Conservation (phyloP, 2,797 vertebrate genomes). For the Parambassis ranga region DNA sequence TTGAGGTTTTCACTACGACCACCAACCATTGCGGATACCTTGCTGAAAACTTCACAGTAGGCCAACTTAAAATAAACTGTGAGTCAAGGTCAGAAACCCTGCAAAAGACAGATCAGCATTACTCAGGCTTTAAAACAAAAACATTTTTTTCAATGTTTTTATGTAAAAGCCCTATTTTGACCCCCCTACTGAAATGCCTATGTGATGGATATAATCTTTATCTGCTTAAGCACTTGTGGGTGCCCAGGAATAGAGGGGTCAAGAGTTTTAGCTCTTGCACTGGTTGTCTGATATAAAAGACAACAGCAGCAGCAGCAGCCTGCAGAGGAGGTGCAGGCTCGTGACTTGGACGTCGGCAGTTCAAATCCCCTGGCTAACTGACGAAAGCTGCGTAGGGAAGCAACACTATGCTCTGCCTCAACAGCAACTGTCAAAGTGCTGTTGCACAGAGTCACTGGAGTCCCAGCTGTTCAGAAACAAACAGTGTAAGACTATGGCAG, state of each 20-base stretch:
- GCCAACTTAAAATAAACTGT: constrained; percentile 19
- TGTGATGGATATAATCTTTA: constrained; percentile 61
- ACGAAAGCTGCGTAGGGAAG: constrained; percentile 39
- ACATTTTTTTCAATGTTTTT: constrained; percentile 21
- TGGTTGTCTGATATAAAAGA: constrained; percentile 45
- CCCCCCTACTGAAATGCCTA: constrained; percentile 44
- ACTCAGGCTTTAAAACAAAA: constrained; percentile 35
- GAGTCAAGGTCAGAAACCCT: constrained; percentile 20
- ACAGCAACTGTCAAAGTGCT: constrained; percentile 45
- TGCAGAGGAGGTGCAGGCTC: constrained; percentile 52
- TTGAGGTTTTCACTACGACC: constrained; percentile 3
- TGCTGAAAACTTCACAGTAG: constrained; percentile 12
- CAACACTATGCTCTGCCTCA: constrained; percentile 32
- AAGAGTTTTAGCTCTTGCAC: constrained; percentile 52
- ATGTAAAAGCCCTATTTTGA: constrained; percentile 53
- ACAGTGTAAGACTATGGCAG: constrained; percentile 9
- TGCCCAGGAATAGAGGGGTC: constrained; percentile 46
- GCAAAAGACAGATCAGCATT: constrained; percentile 9
- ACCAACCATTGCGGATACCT: constrained; percentile 9
- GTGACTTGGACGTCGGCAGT: constrained; percentile 46
- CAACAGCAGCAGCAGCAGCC: constrained; percentile 19
- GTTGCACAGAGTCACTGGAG: constrained; percentile 12
- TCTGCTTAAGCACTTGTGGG: constrained; percentile 63
- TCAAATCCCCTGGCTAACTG: constrained; percentile 50
- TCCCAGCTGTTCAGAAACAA: constrained; percentile 27